These are phyloP conservation scores for Pelvicachromis taeniatus DNA, from an alignment of 2,113 vertebrate genomes.

Conservation along the genomic window DNA sequence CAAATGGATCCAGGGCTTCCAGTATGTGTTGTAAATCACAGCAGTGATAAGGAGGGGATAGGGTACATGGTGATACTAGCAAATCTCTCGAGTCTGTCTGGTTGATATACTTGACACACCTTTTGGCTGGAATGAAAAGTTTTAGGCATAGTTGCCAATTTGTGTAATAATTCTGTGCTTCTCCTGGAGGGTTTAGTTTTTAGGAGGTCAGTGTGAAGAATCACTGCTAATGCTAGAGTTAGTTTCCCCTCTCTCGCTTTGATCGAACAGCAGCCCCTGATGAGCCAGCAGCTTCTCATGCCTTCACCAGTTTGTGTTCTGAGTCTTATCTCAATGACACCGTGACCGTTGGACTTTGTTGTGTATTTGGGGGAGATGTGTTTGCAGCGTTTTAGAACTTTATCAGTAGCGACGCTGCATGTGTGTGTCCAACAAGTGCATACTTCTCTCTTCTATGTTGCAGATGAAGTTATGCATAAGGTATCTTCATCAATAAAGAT, in stretches of 20 bases:
- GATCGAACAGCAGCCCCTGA: not conserved
- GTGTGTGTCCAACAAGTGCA: not conserved
- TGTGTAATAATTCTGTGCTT: not conserved
- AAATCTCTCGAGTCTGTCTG: not conserved
- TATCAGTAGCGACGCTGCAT: not conserved
- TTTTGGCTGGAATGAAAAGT: not conserved
- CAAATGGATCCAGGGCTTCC: not conserved
- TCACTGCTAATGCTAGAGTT: not conserved
- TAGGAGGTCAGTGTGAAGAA: not conserved
- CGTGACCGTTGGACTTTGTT: slow-evolving; percentile 42
- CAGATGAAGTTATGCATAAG: not conserved
- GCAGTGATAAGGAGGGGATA: not conserved
- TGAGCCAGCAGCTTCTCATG: not conserved
- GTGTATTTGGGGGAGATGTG: slow-evolving; percentile 3
- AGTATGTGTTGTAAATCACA: not conserved
- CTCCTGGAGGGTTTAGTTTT: not conserved
- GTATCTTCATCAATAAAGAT: not conserved
- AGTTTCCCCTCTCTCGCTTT: not conserved
- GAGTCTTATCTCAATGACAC: slow-evolving; percentile 34
- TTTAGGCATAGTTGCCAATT: not conserved
- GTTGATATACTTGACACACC: not conserved
- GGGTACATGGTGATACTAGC: not conserved
- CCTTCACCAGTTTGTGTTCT: not conserved
- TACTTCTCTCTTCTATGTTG: not conserved
- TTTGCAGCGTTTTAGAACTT: not conserved